These are phyloP conservation scores for Helostoma temminkii DNA, from an alignment of 2,797 vertebrate species.

Conservation along the genomic window DNA sequence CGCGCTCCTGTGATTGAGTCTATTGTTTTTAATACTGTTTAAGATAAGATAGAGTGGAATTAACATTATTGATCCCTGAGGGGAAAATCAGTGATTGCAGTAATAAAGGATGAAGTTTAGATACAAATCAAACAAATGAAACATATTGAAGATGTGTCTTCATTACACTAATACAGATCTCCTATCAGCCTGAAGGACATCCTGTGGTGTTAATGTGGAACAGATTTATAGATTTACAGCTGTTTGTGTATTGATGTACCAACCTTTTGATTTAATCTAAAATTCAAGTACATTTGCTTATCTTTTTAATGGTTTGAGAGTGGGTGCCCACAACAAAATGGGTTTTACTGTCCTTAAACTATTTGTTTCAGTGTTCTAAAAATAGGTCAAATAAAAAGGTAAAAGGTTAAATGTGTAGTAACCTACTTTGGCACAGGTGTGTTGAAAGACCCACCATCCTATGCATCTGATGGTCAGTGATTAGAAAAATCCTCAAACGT, in stretches of 20 bases:
- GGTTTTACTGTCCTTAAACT: not conserved
- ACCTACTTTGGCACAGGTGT: not conserved
- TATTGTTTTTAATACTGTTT: conserved; percentile 28
- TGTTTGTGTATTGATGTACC: conserved; percentile 10
- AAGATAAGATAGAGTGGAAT: conserved; percentile 60
- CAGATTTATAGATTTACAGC: conserved; percentile 36
- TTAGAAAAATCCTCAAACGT: conserved; percentile 1
- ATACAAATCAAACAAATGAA: conserved; percentile 56
- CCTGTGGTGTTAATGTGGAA: conserved; percentile 26
- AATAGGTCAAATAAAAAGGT: no score
- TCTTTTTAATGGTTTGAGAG: not conserved
- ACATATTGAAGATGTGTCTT: conserved; percentile 25
- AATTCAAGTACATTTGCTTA: conserved; percentile 12
- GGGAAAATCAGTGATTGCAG: conserved; percentile 38
- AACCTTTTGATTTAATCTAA: conserved; percentile 34
- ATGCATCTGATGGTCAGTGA: not conserved
- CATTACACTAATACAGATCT: conserved; percentile 9
- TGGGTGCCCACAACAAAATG: not conserved
- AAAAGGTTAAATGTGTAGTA: not conserved
- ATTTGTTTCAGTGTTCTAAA: not conserved
- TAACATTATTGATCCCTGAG: conserved; percentile 63
- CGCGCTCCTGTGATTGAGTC: conserved; percentile 8
- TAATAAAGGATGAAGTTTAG: conserved; percentile 37
- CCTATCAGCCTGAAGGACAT: conserved; percentile 6
- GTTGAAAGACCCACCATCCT: not conserved